These are phyloP conservation scores for Takifugu ocellatus DNA, from an alignment of 2,797 vertebrate species.

Conservation along the genomic window DNA sequence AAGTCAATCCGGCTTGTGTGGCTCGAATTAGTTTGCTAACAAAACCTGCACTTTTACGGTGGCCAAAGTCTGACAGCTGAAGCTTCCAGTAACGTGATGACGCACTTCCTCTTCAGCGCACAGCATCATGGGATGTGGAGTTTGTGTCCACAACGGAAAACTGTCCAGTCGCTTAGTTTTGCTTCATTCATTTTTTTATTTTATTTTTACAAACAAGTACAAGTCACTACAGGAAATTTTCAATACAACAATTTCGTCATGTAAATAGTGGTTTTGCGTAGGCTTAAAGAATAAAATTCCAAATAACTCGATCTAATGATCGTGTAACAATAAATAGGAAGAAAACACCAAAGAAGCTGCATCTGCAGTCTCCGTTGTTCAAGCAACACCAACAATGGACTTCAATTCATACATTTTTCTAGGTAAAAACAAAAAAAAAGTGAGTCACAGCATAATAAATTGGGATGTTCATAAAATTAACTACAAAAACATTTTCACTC, in stretches of 20 bases:
- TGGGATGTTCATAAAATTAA: slow-evolving; percentile 25
- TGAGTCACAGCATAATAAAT: slow-evolving; percentile 16
- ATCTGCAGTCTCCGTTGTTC: slow-evolving; percentile 14
- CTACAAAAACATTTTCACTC: slow-evolving; percentile 17
- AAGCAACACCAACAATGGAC: slow-evolving; percentile 24
- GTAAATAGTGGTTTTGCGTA: slow-evolving; percentile 1
- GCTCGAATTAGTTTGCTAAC: slow-evolving; percentile 67
- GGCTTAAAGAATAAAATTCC: slow-evolving; percentile 17
- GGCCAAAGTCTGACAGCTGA: slow-evolving; percentile 93
- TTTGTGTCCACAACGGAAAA: slow-evolving; percentile 27
- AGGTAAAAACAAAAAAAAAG: slow-evolving; percentile 25
- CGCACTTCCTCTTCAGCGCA: slow-evolving; percentile 71
- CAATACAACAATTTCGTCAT: slow-evolving; percentile 5
- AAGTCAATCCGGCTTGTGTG: slow-evolving; percentile 41
- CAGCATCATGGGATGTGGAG: slow-evolving; percentile 75
- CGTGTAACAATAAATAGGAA: slow-evolving; percentile 6
- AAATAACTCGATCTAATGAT: slow-evolving; percentile 18
- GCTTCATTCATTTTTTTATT: neutral
- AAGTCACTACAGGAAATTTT: neutral
- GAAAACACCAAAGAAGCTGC: slow-evolving; percentile 10
- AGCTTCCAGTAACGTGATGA: slow-evolving; percentile 71
- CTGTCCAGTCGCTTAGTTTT: neutral
- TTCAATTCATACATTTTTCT: slow-evolving; percentile 14
- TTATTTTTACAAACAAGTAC: slow-evolving; percentile 5
- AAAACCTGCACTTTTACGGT: slow-evolving; percentile 86